These are phyloP conservation scores for Hyperopisus bebe DNA, from an alignment of 2,113 vertebrate species.

Conservation along the genomic window DNA sequence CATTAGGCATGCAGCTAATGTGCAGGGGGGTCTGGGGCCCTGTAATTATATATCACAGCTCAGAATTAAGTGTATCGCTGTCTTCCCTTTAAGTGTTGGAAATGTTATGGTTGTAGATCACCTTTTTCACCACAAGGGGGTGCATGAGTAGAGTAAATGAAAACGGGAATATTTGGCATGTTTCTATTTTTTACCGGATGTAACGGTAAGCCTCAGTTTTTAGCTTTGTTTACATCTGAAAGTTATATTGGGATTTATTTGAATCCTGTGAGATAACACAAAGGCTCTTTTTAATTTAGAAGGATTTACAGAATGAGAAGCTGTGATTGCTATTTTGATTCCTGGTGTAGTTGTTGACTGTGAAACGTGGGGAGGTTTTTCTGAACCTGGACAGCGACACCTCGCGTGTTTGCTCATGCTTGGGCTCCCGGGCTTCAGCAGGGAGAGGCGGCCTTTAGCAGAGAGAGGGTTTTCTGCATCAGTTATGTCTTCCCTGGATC, in stretches of 20 bases:
- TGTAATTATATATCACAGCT: not conserved
- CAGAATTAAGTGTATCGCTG: not conserved
- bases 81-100: not conserved
- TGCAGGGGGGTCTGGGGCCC: not conserved
- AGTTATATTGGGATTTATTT: not conserved
- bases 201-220: not conserved
- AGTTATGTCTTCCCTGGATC: not conserved
- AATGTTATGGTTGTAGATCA: not conserved
- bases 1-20: not conserved
- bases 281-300: not conserved
- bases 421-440: not conserved
- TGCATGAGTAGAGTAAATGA: not conserved
- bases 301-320: not conserved
- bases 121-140: conserved; percentile 13
- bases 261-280: not conserved
- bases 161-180: not conserved
- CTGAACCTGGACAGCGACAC: not conserved
- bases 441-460: not conserved
- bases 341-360: not conserved
- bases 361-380: not conserved
- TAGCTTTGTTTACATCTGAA: not conserved
- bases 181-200: not conserved
- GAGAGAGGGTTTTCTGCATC: not conserved
- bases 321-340: not conserved
- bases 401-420: not conserved